Evolutionary conservation across 30 jellyfish, hydroid and myxozoan genomes (phyloP), one percentile per base, ranked within the genome.

Genomic region (Turritopsis rubra): DNA sequence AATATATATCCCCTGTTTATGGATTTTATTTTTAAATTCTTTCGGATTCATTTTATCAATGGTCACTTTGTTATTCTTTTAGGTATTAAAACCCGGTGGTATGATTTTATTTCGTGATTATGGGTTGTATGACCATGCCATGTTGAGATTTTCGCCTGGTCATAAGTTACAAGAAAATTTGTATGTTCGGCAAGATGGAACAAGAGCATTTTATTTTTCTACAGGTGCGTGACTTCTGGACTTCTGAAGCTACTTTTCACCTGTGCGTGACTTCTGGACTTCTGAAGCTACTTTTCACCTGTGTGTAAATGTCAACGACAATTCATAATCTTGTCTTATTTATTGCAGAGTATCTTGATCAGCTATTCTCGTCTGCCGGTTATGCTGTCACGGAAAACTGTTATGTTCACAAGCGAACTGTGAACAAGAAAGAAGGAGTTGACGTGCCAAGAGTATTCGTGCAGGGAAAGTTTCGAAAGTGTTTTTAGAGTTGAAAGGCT

Each of bases 111-210:
- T 93, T 75, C 95, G 99, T 25, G 99, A 93, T 74, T 93, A 93
- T 93, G 99, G 99, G 21, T 53, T 93, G 29, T 93, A 93, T 88
- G 99, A 93, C 81, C 99, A 93, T 83, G 99, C 99, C 13, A 93
- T 93, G 99, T 86, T 93, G 1, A 94, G 99, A 26, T 93, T 93
- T 83, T 73, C 94, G 20, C 80, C 90, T 68, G 99, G 99, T 17
- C 99, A 93, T 65, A 93, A 93, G 75, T 76, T 93, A 18, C 83
- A 72, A 23, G 99, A 93, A 19, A 79, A 83, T 66, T 74, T 93
- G 13, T 93, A 93, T 83, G 92, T 82, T 28, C 79, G 99, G 52
- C 99, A 93, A 75, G 99, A 93, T 84, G 99, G 99, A 18, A 93
- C 99, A 16, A 83, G 96, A 28, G 90, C 99, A 13, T 93, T 71